Conservation (phyloP, 2,797 vertebrate species). For the Rhadinocentrus ornatus region DNA sequence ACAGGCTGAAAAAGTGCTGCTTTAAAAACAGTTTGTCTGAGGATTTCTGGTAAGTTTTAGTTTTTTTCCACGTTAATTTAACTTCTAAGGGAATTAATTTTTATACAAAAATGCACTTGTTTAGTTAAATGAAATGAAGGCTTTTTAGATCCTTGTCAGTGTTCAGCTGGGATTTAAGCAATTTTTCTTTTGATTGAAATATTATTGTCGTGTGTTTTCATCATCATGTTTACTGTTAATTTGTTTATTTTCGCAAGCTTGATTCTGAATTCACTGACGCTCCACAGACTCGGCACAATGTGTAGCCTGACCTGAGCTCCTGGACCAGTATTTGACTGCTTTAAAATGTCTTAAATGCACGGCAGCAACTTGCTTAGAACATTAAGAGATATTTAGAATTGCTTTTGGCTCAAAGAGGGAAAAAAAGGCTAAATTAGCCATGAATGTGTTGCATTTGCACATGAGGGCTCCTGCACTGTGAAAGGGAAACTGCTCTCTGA, state of each 20-base stretch:
- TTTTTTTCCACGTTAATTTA: neutral
- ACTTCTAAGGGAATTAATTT: conserved; percentile 8
- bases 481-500: conserved; percentile 20
- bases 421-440: conserved; percentile 18
- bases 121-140: neutral
- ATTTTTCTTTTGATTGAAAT: neutral
- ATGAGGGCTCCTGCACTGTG: neutral
- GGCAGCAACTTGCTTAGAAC: conserved; percentile 9
- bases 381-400: neutral
- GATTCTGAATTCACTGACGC: conserved; percentile 24
- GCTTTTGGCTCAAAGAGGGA: neutral
- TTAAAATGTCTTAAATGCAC: conserved; percentile 8
- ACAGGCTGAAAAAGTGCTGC: conserved; percentile 18
- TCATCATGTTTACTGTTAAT: conserved; percentile 38
- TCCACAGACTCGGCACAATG: conserved; percentile 10
- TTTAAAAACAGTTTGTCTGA: neutral
- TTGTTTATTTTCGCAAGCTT: conserved; percentile 1
- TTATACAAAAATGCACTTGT: conserved; percentile 5
- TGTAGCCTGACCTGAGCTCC: conserved; percentile 20
- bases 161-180: neutral
- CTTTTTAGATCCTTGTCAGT: neutral
- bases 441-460: conserved; percentile 11
- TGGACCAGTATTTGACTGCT: conserved; percentile 9
- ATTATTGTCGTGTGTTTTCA: conserved; percentile 4
- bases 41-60: neutral